Percentiles rank a stretch among this genome's conserved stretches.
These are phyloP conservation scores for Metalampra italica DNA, from an alignment of 2,888 invertebrate genomes.

Conservation along the genomic window DNA sequence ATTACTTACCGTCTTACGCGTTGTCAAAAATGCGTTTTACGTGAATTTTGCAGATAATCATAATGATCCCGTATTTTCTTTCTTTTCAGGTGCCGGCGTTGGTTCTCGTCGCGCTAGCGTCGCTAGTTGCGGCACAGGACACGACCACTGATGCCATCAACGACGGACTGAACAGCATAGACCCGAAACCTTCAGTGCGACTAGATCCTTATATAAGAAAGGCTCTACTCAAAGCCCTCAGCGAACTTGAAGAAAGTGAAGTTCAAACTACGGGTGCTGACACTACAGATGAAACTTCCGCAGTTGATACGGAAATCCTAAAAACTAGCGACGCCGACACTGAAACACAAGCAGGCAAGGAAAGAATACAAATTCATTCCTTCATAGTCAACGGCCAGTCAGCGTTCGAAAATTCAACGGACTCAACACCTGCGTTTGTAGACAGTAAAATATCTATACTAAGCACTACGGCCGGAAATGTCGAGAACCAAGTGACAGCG, in stretches of 20 bases:
- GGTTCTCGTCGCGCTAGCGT: slow-evolving; percentile 39
- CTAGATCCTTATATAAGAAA: slow-evolving; percentile 86
- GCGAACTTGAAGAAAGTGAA: slow-evolving; percentile 83
- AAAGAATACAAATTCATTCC: slow-evolving; percentile 77
- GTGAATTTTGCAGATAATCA: neutral
- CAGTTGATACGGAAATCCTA: slow-evolving; percentile 54
- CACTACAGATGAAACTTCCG: slow-evolving; percentile 37
- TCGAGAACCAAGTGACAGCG: slow-evolving; percentile 63
- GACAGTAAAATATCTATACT: slow-evolving; percentile 64
- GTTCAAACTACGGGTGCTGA: slow-evolving; percentile 66
- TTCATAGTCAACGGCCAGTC: slow-evolving; percentile 72
- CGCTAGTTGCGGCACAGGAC: slow-evolving; percentile 47
- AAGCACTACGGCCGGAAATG: slow-evolving; percentile 66
- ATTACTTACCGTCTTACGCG: neutral
- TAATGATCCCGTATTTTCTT: slow-evolving; percentile 17
- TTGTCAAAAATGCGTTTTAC: neutral
- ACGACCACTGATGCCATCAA: slow-evolving; percentile 40
- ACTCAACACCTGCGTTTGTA: slow-evolving; percentile 47
- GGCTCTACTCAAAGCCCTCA: slow-evolving; percentile 86
- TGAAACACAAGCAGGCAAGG: slow-evolving; percentile 35
- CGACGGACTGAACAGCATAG: slow-evolving; percentile 64
- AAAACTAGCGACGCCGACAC: slow-evolving; percentile 54
- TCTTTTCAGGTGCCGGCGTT: slow-evolving; percentile 55
- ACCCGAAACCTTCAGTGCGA: slow-evolving; percentile 76
- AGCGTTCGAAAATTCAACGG: slow-evolving; percentile 53